Percentiles rank a stretch among this genome's conserved stretches.
These are phyloP conservation scores for Erebia palarica DNA, from an alignment of 2,888 invertebrate genomes.

Conservation along the genomic window DNA sequence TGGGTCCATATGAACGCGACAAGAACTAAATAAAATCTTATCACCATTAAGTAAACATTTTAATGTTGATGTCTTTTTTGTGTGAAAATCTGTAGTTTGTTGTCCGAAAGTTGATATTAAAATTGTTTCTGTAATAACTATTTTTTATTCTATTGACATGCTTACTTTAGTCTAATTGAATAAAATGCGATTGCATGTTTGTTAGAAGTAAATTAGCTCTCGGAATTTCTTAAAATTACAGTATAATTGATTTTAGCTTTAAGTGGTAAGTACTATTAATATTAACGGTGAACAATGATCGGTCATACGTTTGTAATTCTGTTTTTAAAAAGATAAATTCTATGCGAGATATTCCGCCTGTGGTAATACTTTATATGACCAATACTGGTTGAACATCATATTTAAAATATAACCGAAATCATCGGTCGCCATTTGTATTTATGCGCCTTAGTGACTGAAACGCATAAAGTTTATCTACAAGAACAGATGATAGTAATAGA, in stretches of 20 bases:
- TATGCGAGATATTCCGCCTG: conserved; percentile 64
- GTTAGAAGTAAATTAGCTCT: conserved; percentile 72
- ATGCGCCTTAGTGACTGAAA: conserved; percentile 7
- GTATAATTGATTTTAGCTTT: conserved; percentile 65
- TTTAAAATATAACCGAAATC: conserved; percentile 35
- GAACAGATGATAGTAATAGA: neutral
- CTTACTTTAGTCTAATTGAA: conserved; percentile 75
- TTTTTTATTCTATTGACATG: conserved; percentile 80
- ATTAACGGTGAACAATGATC: neutral
- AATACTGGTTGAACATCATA: conserved; percentile 67
- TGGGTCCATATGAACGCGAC: conserved; percentile 17
- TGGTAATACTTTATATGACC: conserved; percentile 20
- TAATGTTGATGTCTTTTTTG: conserved; percentile 67
- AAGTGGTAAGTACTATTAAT: conserved; percentile 47
- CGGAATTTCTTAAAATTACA: conserved; percentile 59
- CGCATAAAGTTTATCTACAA: neutral
- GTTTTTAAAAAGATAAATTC: conserved; percentile 43
- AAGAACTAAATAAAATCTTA: conserved; percentile 15
- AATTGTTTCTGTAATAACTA: conserved; percentile 79
- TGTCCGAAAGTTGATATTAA: conserved; percentile 79
- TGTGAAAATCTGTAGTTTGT: conserved; percentile 78
- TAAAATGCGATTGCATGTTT: conserved; percentile 74
- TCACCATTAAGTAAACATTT: conserved; percentile 19
- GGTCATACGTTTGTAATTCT: conserved; percentile 52
- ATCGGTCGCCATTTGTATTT: conserved; percentile 32